Evolutionary conservation across 2,113 vertebrate genomes (phyloP).

Genomic region (Leptobrachium leishanense): DNA sequence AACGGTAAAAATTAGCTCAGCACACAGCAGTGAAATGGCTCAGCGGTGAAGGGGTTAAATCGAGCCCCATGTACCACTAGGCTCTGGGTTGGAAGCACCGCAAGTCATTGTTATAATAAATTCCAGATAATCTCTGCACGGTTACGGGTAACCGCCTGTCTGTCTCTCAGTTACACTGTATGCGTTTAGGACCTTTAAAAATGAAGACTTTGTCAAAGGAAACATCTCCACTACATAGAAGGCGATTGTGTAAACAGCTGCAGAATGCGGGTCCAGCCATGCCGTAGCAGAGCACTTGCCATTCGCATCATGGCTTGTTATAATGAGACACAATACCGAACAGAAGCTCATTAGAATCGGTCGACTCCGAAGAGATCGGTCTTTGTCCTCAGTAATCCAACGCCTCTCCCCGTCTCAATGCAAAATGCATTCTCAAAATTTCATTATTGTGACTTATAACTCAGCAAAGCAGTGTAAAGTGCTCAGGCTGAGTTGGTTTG

Average conservation of each 20-base stretch:
- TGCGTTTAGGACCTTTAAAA: not conserved
- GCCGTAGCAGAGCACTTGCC: constrained; percentile 6
- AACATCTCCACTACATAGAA: not conserved
- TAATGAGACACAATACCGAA: constrained; percentile 1
- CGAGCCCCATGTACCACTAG: too few species aligned
- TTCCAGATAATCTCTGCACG: not conserved
- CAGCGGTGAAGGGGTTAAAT: too few species aligned
- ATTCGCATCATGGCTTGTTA: constrained; percentile 13
- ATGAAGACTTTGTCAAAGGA: not conserved
- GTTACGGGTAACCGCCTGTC: too few species aligned
- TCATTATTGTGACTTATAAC: constrained; percentile 7
- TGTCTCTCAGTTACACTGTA: not conserved
- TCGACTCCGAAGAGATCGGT: not conserved
- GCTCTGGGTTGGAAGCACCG: too few species aligned
- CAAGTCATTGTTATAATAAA: too few species aligned
- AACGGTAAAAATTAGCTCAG: too few species aligned
- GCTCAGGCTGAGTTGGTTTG: constrained; percentile 8
- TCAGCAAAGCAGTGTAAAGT: not conserved
- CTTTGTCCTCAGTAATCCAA: constrained; percentile 23
- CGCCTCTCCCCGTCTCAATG: not conserved
- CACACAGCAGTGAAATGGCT: too few species aligned
- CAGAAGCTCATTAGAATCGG: constrained; percentile 14
- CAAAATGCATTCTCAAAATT: not conserved
- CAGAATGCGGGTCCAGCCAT: not conserved
- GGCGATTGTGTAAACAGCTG: constrained; percentile 21